Evolutionary conservation across 53 echinoderm and acorn worm species (phyloP), one percentile per base, ranked within the genome.

Genomic region (Henricia sp.): DNA sequence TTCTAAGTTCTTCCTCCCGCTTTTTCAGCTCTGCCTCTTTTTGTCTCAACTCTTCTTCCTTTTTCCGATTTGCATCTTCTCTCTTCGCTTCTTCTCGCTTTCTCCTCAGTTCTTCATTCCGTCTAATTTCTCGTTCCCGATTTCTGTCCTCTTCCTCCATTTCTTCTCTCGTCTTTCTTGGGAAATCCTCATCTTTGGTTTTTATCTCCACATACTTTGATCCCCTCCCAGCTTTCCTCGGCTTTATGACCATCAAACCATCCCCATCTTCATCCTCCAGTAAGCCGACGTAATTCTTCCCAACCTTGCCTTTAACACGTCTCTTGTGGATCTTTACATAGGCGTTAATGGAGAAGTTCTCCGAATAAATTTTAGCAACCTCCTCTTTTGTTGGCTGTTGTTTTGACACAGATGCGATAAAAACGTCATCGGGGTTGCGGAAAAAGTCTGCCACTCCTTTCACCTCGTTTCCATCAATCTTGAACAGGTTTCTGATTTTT

Each of bases 381-480:
- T 92, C 88, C n/a, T 90, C 94, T 25, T 90, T 76, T 32, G 67
- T 60, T 28, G 92, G 73, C 41, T 69, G 88, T 12, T 71, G 90
- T 62, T 88, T 92, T 2, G 76, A 71, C 11, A 90, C 70, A 2
- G 93, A 84, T 62, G 94, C 97, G 36, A 96, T 92, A 21, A 97
- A 88, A 9, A 86, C 86, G 14, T 89, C 92, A 29, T 94, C 94
- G 12, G 85, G 84, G 71, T 94, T 92, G 62, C 97, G 74, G 43
- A 94, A 97, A 52, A 97, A 97, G 51, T 97, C 94, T 0, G 68
- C 90, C 63, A 97, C 70, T 8, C 97, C 90, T 37, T 88, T 88
- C 48, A 97, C 85, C 54, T 97, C 94, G 26, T 86, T 92, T 6
- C 97, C 97, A n/a, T 90, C 89, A 12, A 88, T 58, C 17, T 85